Evolutionary conservation across 1,140 invertebrate genomes (phyloP).

Genomic region (Drosophila orena): DNA sequence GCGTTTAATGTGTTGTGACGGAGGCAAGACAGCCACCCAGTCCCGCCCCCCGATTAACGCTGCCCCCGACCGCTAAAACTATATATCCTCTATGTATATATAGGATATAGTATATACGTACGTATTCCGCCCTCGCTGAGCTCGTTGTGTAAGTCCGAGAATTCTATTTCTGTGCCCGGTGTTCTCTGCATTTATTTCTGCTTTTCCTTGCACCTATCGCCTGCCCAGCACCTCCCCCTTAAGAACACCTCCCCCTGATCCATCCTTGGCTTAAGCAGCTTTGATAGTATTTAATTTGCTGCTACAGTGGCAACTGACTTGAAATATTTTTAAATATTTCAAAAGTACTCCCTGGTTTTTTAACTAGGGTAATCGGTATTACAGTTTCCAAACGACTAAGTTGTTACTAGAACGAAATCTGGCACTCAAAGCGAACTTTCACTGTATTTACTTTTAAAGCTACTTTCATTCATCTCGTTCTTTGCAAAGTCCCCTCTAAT

Average conservation of each 20-base stretch:
- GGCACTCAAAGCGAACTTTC: neutral
- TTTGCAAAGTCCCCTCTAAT: slow-evolving; percentile 10
- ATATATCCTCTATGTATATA: neutral
- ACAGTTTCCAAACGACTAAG: too few species aligned
- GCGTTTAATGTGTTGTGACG: slow-evolving; percentile 81
- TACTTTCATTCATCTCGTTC: slow-evolving; percentile 17
- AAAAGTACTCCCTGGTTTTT: too few species aligned
- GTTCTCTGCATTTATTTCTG: slow-evolving; percentile 35
- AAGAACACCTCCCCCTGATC: neutral
- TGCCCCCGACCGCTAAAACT: neutral
- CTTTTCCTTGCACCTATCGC: slow-evolving; percentile 46
- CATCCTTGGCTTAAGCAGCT: slow-evolving; percentile 52
- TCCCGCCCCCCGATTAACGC: slow-evolving; percentile 27
- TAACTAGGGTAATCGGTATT: too few species aligned
- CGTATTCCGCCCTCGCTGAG: neutral
- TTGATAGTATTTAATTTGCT: slow-evolving; percentile 73
- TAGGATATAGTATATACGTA: neutral
- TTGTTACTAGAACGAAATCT: neutral
- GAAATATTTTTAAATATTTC: neutral
- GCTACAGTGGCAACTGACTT: slow-evolving; percentile 7
- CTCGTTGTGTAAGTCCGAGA: slow-evolving; percentile 65
- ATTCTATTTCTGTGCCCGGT: slow-evolving; percentile 65
- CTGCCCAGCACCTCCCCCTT: slow-evolving; percentile 49
- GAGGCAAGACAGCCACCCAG: slow-evolving; percentile 8
- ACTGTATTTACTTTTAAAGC: slow-evolving; percentile 9